phyloP scores from a whole-genome alignment of 2,113 vertebrate genomes.

The Phaethon lepturus region DNA sequence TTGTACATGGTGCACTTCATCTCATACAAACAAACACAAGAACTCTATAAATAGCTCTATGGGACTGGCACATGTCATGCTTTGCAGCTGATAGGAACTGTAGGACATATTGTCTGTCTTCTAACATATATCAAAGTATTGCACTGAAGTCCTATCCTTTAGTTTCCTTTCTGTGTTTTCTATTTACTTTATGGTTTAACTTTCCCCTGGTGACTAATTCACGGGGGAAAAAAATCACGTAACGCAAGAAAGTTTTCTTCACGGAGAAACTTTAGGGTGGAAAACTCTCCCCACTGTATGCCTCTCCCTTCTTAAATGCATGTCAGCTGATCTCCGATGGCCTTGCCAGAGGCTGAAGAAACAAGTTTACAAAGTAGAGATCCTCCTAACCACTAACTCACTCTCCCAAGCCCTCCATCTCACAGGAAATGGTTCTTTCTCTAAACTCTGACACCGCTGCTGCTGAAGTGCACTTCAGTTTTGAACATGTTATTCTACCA shows the following conservation, averaged over 20 bases:
- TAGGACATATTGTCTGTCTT: not conserved
- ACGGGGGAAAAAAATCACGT: not conserved
- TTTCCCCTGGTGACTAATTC: not conserved
- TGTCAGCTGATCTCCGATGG: not conserved
- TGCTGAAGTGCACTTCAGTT: slow-evolving; percentile 70
- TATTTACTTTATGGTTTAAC: not conserved
- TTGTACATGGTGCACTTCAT: not conserved
- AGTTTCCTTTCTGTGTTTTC: not conserved
- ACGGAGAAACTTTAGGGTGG: not conserved
- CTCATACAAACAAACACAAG: not conserved
- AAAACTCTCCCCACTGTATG: not conserved
- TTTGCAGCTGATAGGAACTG: not conserved
- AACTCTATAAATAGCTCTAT: not conserved
- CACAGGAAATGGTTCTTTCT: slow-evolving; percentile 65
- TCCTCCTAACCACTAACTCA: not conserved
- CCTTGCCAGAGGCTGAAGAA: not conserved
- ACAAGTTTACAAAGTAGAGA: not conserved
- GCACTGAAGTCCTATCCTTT: not conserved
- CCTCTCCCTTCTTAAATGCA: not conserved
- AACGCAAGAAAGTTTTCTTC: not conserved
- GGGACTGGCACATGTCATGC: not conserved
- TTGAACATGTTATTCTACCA: slow-evolving; percentile 55
- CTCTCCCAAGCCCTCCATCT: slow-evolving; percentile 21
- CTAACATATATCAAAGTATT: not conserved
- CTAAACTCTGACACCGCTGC: slow-evolving; percentile 60